These are phyloP conservation scores for Drosophila takahashii DNA, from an alignment of 1,140 invertebrate genomes.

Conservation along the genomic window DNA sequence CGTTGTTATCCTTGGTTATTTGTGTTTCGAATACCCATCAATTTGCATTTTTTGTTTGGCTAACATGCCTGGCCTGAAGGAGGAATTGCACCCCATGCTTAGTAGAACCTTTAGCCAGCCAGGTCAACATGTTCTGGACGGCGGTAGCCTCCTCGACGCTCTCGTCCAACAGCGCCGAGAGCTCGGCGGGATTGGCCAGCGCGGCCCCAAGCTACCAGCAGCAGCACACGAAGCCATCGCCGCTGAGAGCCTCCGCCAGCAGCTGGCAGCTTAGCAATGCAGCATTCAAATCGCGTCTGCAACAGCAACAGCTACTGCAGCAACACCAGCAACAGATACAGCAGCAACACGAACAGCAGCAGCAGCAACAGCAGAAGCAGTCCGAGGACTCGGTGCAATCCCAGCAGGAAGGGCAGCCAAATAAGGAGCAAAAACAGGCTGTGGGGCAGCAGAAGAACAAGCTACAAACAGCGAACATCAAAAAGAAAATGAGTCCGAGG, in stretches of 20 bases:
- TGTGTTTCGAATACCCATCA: not conserved
- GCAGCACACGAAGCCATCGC: constrained; percentile 45
- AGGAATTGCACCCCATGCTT: not conserved
- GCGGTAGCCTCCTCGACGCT: constrained; percentile 60
- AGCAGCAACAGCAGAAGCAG: not conserved
- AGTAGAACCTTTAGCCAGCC: not conserved
- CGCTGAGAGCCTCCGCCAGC: constrained; percentile 34
- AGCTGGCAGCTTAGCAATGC: constrained; percentile 59
- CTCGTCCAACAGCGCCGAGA: constrained; percentile 11
- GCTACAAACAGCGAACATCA: constrained; percentile 14
- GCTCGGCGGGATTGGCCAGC: constrained; percentile 46
- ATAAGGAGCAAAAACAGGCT: not conserved
- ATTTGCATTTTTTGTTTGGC: not conserved
- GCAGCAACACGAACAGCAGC: constrained; percentile 8
- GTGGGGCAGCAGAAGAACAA: constrained; percentile 3
- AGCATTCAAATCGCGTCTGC: constrained; percentile 47
- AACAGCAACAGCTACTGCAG: constrained; percentile 37
- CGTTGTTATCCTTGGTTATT: constrained; percentile 9
- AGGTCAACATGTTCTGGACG: constrained; percentile 55
- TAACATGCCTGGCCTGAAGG: constrained; percentile 16
- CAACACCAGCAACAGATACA: constrained; percentile 27
- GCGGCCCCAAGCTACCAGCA: constrained; percentile 57
- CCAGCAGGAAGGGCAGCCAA: not conserved
- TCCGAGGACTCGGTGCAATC: not conserved
- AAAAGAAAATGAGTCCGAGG: constrained; percentile 56